phyloP scores from a whole-genome alignment of 2,113 vertebrate species.

The Sarotherodon lohbergeri region DNA sequence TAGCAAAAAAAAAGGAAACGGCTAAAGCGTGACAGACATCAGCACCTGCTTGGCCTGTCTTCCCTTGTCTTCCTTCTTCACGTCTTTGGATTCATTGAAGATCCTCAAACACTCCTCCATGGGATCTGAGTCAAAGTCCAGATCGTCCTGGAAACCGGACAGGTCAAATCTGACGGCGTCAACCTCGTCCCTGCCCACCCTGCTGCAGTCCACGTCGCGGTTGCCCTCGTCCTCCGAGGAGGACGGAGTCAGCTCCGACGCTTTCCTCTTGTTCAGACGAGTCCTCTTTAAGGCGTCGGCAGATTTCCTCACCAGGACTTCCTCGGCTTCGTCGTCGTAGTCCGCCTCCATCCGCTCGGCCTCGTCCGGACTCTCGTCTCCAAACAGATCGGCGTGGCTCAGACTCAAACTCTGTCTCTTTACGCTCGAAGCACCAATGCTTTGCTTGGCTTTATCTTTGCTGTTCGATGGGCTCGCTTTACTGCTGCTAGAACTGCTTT shows the following conservation, averaged over 20 bases:
- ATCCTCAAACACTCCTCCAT: constrained; percentile 97
- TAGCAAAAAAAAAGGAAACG: not conserved
- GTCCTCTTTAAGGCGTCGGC: constrained; percentile 52
- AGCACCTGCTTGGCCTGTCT: constrained; percentile 88
- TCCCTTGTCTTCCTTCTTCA: constrained; percentile 92
- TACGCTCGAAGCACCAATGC: not conserved
- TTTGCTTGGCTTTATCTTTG: constrained; percentile 47
- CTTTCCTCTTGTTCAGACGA: constrained; percentile 58
- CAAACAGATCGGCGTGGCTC: constrained; percentile 90
- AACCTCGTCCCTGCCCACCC: constrained; percentile 21
- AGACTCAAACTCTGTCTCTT: constrained; percentile 73
- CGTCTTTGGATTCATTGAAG: constrained; percentile 91
- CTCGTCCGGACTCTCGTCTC: constrained; percentile 90
- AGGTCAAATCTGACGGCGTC: constrained; percentile 66
- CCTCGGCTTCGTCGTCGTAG: constrained; percentile 20
- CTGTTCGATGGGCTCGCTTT: constrained; percentile 25
- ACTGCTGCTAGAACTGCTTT: constrained; percentile 31
- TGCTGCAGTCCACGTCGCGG: not conserved
- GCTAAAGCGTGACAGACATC: not conserved
- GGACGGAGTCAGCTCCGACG: constrained; percentile 27
- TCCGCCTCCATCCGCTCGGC: constrained; percentile 44
- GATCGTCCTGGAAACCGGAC: constrained; percentile 80
- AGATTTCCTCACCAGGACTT: constrained; percentile 68
- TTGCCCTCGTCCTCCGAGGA: constrained; percentile 63
- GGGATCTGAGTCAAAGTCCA: constrained; percentile 89